Base-by-base conservation (phyloP, 1,140 invertebrate genomes). In the Danaus plexippus region DNA sequence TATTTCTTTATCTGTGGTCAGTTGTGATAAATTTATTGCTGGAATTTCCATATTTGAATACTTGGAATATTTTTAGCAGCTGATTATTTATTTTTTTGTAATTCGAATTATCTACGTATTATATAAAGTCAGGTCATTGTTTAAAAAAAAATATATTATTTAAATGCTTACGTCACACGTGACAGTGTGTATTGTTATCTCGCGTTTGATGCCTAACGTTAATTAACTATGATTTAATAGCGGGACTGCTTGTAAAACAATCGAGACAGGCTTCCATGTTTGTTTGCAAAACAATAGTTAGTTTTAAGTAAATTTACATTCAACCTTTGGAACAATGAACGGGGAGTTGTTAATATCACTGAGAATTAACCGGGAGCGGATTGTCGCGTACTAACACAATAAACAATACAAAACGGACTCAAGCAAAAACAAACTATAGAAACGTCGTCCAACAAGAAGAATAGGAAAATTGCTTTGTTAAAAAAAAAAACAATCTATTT, bases 401-500 rank as follows among this genome's bases (percentile, higher is more conserved):
- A 82, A 86, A 86, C 83, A 86, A 84, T 84, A 81, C 79, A 81
- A 82, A 85, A 83, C 76, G 74, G 71, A 64, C 64, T 57, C 62
- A 65, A 75, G 71, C 77, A 84, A 86, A 86, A 84, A 81, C 78
- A 74, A 82, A 79, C 80, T 78, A 80, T 77, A 76, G 65, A 76
- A 83, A 84, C 77, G 63, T 73, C 70, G 67, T 63, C 58, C 80
- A 86, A 86, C 79, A 86, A 84, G 83, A 85, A 85, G 74, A 84
- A 84, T 86, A 84, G 83, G 83, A 86, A 86, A 86, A 86, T 86
- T 85, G 77, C 80, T 85, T 83, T 80, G 78, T 80, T 81, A 79
- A 80, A 80, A 85, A 74, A 85, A 85, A 85, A 32, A 32, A 32
- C 22, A 32, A 85, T 84, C 82, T 84, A 84, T 82, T 85, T 81